A percentile compares a stretch with the other conserved stretches of the same genome.
phyloP scores from a whole-genome alignment of 2,888 invertebrate genomes.

The Drosophila mulleri region DNA sequence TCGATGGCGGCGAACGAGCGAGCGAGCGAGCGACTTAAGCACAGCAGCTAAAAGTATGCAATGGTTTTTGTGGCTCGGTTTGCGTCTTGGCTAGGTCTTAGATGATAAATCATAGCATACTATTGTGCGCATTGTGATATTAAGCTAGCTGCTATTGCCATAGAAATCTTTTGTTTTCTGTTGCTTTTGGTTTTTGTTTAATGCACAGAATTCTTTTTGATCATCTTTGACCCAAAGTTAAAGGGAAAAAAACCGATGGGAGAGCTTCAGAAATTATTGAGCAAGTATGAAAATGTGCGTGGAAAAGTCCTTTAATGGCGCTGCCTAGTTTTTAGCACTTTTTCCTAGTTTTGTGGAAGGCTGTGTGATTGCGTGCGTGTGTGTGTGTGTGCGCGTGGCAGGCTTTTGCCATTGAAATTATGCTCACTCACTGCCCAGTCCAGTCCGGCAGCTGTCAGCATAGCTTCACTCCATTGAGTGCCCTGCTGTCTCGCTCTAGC shows the following conservation, averaged over 20 bases:
- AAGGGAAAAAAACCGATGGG: slow-evolving; percentile 10
- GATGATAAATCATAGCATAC: slow-evolving; percentile 56
- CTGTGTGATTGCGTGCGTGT: slow-evolving; percentile 15
- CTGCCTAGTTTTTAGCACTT: background rate
- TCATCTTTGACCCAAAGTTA: background rate
- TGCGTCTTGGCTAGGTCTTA: slow-evolving; percentile 38
- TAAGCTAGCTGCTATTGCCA: background rate
- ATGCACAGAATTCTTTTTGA: slow-evolving; percentile 30
- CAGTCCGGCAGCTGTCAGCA: slow-evolving; percentile 10
- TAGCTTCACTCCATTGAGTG: slow-evolving; percentile 24
- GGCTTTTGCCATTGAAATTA: slow-evolving; percentile 61
- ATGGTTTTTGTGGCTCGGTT: slow-evolving; percentile 28
- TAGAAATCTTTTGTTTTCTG: slow-evolving; percentile 11
- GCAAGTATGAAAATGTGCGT: slow-evolving; percentile 42
- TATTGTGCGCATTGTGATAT: slow-evolving; percentile 38
- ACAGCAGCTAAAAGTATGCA: slow-evolving; percentile 56
- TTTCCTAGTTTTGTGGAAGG: background rate
- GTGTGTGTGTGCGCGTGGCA: slow-evolving; percentile 35
- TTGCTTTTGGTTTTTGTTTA: slow-evolving; percentile 18
- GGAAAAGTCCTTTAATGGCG: slow-evolving; percentile 59
- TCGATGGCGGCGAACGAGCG: slow-evolving; percentile 33
- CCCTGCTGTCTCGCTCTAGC: background rate
- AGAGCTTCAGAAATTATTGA: slow-evolving; percentile 41
- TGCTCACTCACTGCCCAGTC: slow-evolving; percentile 72
- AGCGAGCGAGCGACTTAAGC: slow-evolving; percentile 1